Evolutionary conservation across 2,113 vertebrate species (phyloP).

Genomic region (Ahaetulla prasina): DNA sequence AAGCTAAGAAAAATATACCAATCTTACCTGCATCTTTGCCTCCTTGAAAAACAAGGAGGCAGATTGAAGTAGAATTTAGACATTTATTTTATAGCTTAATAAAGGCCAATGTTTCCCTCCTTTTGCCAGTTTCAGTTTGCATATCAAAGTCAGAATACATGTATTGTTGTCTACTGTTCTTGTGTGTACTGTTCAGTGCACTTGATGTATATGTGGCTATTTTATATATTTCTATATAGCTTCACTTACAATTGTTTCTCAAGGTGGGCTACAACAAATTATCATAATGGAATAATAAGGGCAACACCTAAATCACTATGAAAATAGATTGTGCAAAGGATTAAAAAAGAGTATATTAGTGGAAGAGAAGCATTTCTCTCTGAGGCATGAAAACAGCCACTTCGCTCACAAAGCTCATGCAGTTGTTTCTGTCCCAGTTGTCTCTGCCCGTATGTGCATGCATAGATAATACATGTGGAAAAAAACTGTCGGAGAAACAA

Average conservation of each 20-base stretch:
- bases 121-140: background rate
- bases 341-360: background rate
- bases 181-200: background rate
- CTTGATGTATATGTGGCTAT: background rate
- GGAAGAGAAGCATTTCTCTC: background rate
- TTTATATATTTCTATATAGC: background rate
- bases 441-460: background rate
- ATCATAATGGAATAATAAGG: background rate
- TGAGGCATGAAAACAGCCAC: background rate
- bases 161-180: background rate
- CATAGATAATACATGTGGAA: background rate
- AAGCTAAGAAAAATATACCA: background rate
- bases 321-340: background rate
- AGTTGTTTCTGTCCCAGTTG: background rate
- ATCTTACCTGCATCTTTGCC: background rate
- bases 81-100: background rate
- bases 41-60: background rate
- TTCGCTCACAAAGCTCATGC: background rate
- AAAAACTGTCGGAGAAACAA: background rate
- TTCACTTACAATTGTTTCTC: background rate
- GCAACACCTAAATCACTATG: background rate
- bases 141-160: background rate
- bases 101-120: background rate
- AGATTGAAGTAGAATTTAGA: background rate
- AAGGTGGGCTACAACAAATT: background rate